A percentile compares a stretch with the other conserved stretches of the same genome.
Conservation (phyloP, 2,797 vertebrate genomes). For the Leucoraja ocellata region DNA sequence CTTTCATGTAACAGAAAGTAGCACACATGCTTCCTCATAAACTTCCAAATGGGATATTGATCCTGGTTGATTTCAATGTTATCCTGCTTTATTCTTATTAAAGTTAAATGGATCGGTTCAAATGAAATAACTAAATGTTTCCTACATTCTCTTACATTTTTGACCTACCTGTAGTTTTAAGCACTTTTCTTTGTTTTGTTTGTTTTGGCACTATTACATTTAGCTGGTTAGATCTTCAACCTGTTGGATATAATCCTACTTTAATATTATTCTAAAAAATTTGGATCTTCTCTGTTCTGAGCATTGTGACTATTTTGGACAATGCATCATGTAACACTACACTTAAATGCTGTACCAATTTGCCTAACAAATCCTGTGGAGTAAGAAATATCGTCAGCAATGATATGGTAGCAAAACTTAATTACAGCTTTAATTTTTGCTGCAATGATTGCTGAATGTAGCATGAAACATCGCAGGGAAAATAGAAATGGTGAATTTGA, state of each 20-base stretch:
- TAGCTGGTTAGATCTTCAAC: not conserved
- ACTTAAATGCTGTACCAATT: not conserved
- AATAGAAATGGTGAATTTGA: not conserved
- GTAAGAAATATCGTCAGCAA: not conserved
- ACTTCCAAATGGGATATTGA: not conserved
- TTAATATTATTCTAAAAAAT: no score
- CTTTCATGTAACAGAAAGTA: not conserved
- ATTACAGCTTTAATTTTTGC: not conserved
- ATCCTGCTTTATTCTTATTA: not conserved
- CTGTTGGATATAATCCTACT: not conserved
- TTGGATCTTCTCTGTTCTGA: not conserved
- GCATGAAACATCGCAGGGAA: not conserved
- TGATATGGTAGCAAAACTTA: not conserved
- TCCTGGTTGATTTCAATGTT: not conserved
- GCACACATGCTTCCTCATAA: not conserved
- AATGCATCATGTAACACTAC: not conserved
- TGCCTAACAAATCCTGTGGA: not conserved
- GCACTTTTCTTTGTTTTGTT: conserved; percentile 33
- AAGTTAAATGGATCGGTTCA: not conserved
- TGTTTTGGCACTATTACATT: not conserved
- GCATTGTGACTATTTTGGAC: not conserved
- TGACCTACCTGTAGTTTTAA: conserved; percentile 23
- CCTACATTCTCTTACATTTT: not conserved
- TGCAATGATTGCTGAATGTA: not conserved
- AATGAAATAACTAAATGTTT: not conserved